Evolutionary conservation across 2,888 invertebrate genomes (phyloP).

Genomic region (Drosophila antonietae): DNA sequence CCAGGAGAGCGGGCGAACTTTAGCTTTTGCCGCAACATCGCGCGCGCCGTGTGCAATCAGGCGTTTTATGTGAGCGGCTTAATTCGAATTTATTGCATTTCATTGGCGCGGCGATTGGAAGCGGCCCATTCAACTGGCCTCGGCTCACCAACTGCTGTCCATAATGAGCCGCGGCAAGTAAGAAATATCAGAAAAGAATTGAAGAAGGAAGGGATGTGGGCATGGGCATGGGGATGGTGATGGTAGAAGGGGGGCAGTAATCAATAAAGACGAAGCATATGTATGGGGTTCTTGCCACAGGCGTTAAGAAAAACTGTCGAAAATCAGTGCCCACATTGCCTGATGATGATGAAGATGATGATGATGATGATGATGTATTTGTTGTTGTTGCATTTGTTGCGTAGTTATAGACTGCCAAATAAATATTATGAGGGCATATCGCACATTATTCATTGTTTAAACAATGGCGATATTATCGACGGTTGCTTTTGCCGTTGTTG

Average conservation of each 20-base stretch:
- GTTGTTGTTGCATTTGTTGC: slow-evolving; percentile 28
- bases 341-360: slow-evolving; percentile 40
- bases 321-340: slow-evolving; percentile 60
- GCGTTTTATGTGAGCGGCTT: slow-evolving; percentile 79
- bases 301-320: slow-evolving; percentile 34
- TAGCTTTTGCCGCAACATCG: slow-evolving; percentile 44
- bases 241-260: slow-evolving; percentile 11
- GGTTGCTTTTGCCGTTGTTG: slow-evolving; percentile 19
- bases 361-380: slow-evolving; percentile 4
- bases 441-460: slow-evolving; percentile 67
- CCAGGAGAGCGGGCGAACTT: slow-evolving; percentile 28
- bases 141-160: slow-evolving; percentile 35
- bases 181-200: slow-evolving; percentile 29
- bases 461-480: slow-evolving; percentile 63
- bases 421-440: slow-evolving; percentile 74
- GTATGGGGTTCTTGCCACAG: slow-evolving; percentile 13
- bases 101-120: slow-evolving; percentile 35
- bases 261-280: slow-evolving; percentile 48
- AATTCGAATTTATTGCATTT: slow-evolving; percentile 76
- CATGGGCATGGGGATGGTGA: neutral
- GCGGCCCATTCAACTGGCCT: neutral
- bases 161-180: slow-evolving; percentile 65
- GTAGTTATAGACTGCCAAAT: slow-evolving; percentile 67
- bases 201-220: neutral
- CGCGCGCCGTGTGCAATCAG: slow-evolving; percentile 71